These are phyloP conservation scores for Montipora capitata DNA, from an alignment of 92 coral and sea anemone genomes.

Conservation along the genomic window DNA sequence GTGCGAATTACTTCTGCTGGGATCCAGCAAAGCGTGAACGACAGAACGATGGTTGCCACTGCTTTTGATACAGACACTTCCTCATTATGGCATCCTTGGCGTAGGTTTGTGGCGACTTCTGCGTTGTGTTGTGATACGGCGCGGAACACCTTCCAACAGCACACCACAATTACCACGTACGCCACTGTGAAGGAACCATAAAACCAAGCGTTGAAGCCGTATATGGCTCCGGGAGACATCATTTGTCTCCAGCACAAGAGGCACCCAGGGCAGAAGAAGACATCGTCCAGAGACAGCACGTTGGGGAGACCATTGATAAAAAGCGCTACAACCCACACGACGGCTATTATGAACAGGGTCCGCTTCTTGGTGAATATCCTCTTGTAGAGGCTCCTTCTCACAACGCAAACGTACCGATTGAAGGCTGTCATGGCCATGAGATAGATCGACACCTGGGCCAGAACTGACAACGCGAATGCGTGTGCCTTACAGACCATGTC, in stretches of 20 bases:
- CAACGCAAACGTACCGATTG: constrained; percentile 53
- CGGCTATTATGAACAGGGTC: constrained; percentile 23
- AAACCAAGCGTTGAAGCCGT: constrained; percentile 49
- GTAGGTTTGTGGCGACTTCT: constrained; percentile 27
- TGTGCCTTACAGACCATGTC: constrained; percentile 47
- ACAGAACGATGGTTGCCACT: constrained; percentile 37
- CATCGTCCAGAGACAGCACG: constrained; percentile 49
- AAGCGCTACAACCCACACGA: constrained; percentile 30
- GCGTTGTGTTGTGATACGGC: constrained; percentile 51
- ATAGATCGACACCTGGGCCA: constrained; percentile 51
- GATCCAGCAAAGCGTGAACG: constrained; percentile 60
- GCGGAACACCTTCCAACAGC: constrained; percentile 54
- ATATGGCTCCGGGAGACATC: constrained; percentile 49
- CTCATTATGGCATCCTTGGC: constrained; percentile 21
- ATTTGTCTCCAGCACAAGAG: constrained; percentile 54
- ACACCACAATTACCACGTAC: constrained; percentile 38
- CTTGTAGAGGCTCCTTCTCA: constrained; percentile 25
- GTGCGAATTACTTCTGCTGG: constrained; percentile 54
- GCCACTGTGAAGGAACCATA: constrained; percentile 46
- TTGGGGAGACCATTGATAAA: constrained; percentile 52
- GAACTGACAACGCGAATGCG: constrained; percentile 37
- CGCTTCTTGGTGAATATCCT: constrained; percentile 39
- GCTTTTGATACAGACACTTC: constrained; percentile 57
- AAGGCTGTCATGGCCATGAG: constrained; percentile 59
- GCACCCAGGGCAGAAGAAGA: constrained; percentile 62